Evolutionary conservation across 1,140 invertebrate species (phyloP).

Genomic region (Ceratitis capitata): DNA sequence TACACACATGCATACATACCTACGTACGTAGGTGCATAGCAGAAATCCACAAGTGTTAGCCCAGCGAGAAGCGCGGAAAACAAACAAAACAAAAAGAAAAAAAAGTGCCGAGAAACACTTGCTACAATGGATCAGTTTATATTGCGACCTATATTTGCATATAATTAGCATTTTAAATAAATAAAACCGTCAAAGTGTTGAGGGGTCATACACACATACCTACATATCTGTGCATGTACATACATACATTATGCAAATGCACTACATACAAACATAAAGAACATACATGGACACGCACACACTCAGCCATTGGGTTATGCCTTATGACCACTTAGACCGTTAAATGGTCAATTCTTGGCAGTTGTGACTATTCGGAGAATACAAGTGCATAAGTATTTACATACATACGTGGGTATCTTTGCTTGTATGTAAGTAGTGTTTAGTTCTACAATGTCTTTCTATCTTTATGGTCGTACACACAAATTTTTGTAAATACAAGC

Average conservation of each 20-base stretch:
- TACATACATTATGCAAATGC: background rate
- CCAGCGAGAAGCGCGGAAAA: no score
- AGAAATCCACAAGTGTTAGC: background rate
- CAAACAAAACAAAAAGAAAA: no score
- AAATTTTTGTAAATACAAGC: no score
- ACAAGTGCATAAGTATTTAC: no score
- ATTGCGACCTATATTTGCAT: conserved; percentile 38
- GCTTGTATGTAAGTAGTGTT: no score
- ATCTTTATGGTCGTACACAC: no score
- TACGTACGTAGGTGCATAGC: background rate
- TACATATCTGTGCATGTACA: background rate
- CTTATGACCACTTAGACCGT: conserved; percentile 24
- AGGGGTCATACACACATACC: background rate
- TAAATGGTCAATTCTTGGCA: conserved; percentile 6
- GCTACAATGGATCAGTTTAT: background rate
- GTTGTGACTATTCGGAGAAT: conserved; percentile 11
- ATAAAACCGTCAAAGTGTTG: background rate
- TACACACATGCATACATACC: background rate
- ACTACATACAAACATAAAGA: background rate
- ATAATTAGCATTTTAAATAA: conserved; percentile 33
- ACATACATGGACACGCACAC: background rate
- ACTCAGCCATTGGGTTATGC: background rate
- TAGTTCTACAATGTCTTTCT: no score
- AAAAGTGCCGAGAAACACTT: background rate
- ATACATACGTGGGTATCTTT: no score